Percentiles rank a stretch among this genome's conserved stretches.
These are phyloP conservation scores for Eutrigla gurnardus DNA, from an alignment of 2,797 vertebrate genomes.

Conservation along the genomic window DNA sequence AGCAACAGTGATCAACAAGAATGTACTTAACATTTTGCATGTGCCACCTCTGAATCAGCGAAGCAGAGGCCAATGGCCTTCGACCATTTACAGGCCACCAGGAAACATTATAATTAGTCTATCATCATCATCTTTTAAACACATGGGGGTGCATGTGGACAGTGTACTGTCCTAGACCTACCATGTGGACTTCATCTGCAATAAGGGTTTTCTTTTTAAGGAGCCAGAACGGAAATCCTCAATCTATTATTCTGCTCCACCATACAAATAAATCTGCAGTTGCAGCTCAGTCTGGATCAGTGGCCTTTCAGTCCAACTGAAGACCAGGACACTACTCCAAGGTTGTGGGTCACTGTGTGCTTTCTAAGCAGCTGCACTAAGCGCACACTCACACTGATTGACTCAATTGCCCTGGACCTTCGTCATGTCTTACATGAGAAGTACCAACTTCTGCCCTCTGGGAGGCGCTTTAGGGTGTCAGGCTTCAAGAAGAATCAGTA, in stretches of 20 bases:
- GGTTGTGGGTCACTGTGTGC: neutral
- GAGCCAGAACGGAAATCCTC: neutral
- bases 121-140: neutral
- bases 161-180: neutral
- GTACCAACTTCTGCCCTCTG: neutral
- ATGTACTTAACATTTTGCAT: neutral
- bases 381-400: neutral
- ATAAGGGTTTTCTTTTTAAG: neutral
- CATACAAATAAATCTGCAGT: too few relatives aligned
- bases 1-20: neutral
- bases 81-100: neutral
- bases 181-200: neutral
- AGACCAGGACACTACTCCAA: neutral
- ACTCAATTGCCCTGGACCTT: neutral
- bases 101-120: neutral
- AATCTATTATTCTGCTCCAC: neutral
- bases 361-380: neutral
- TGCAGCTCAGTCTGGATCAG: too few relatives aligned
- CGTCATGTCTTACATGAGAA: neutral
- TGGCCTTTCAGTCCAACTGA: too few relatives aligned
- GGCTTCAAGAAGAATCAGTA: too few relatives aligned
- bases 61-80: neutral
- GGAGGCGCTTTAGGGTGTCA: neutral
- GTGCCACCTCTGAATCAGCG: neutral
- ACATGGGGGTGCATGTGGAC: neutral